Conservation (phyloP, 2,888 invertebrate genomes). For the Heliconius erato region DNA sequence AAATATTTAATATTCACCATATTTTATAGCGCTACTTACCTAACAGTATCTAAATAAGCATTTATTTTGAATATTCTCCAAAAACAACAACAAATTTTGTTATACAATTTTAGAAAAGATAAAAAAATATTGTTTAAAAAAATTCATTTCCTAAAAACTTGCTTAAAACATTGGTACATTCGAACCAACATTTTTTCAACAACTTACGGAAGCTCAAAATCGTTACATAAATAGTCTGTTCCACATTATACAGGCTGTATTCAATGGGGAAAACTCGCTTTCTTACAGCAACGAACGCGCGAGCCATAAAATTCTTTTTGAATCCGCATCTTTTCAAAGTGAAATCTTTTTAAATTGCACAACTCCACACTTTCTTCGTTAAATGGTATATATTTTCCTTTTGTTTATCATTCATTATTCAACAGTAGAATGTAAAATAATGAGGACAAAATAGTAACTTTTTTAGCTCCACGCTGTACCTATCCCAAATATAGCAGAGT, state of each 20-base stretch:
- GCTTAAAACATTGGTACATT: neutral
- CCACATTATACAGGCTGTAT: slow-evolving; percentile 25
- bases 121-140: neutral
- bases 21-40: too few relatives aligned
- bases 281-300: slow-evolving; percentile 22
- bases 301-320: slow-evolving; percentile 25
- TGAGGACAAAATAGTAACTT: neutral
- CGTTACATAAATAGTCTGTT: slow-evolving; percentile 12
- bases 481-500: neutral
- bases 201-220: slow-evolving; percentile 4
- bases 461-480: neutral
- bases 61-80: too few relatives aligned
- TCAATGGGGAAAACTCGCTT: slow-evolving; percentile 19
- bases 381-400: slow-evolving; percentile 22
- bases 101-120: neutral
- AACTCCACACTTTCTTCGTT: slow-evolving; percentile 15
- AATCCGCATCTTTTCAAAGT: slow-evolving; percentile 16
- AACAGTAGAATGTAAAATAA: neutral
- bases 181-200: slow-evolving; percentile 2
- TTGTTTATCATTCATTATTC: slow-evolving; percentile 17
- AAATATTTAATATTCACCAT: too few relatives aligned
- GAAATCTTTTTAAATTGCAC: slow-evolving; percentile 20
- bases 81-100: too few relatives aligned
- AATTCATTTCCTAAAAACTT: neutral
- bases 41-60: too few relatives aligned